phyloP scores from a whole-genome alignment of 2,888 invertebrate genomes.

The Fragum sueziense region DNA sequence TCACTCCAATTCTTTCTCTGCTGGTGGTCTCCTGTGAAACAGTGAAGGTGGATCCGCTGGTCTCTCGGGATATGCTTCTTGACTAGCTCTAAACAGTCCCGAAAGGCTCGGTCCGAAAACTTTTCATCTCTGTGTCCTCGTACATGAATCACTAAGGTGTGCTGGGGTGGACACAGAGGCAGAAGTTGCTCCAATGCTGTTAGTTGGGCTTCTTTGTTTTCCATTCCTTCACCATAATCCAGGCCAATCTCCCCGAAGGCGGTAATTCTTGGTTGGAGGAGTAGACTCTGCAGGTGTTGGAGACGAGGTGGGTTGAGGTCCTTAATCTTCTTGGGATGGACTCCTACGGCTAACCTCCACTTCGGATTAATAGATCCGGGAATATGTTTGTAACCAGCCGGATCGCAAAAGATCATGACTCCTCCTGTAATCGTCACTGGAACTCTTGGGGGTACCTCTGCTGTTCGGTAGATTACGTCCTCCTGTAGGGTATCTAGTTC shows the following conservation, averaged over 20 bases:
- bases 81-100: constrained; percentile 2
- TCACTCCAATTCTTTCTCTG: constrained; percentile 13
- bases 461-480: background rate
- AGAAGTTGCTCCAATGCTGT: constrained; percentile 6
- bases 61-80: background rate
- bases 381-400: constrained; percentile 1
- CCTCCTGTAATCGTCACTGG: constrained; percentile 5
- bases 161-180: background rate
- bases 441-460: background rate
- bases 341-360: constrained; percentile 22
- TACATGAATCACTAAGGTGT: constrained; percentile 9
- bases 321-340: constrained; percentile 11
- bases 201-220: background rate
- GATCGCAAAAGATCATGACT: constrained; percentile 10
- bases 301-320: background rate
- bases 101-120: background rate
- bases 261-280: background rate
- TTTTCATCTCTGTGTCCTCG: constrained; percentile 7
- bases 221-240: background rate
- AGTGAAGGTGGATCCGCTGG: constrained; percentile 25
- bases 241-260: constrained; percentile 12
- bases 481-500: background rate
- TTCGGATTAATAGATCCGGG: background rate
- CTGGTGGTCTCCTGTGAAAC: constrained; percentile 5
- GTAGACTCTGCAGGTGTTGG: background rate